A percentile compares a stretch with the other conserved stretches of the same genome.
phyloP scores from a whole-genome alignment of 2,888 invertebrate species.

The Tridacna gigas region DNA sequence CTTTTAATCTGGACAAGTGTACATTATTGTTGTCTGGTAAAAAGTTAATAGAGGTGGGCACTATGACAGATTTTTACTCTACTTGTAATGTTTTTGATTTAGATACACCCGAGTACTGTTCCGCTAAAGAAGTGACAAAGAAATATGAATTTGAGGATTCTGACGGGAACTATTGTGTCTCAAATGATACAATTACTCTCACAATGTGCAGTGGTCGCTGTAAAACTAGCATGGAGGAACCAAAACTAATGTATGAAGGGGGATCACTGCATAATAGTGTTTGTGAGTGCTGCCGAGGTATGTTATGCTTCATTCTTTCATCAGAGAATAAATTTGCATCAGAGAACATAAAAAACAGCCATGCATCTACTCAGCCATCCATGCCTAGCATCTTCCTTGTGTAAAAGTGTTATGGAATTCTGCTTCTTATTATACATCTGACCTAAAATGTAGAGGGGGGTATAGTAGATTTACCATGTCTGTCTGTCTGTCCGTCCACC shows the following conservation, averaged over 20 bases:
- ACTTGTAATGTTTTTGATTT: not conserved
- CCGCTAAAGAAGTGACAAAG: not conserved
- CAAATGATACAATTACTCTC: not conserved
- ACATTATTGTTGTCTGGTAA: no score
- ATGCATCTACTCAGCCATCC: no score
- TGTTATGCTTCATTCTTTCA: not conserved
- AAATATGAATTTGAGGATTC: not conserved
- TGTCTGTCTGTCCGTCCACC: no score
- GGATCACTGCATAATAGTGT: not conserved
- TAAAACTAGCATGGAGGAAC: not conserved
- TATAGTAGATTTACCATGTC: no score
- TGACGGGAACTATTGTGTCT: not conserved
- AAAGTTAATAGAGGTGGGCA: no score
- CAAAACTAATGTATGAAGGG: not conserved
- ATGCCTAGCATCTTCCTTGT: no score
- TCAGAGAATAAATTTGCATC: no score
- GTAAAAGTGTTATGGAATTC: no score
- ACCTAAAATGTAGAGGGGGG: no score
- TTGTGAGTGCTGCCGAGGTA: slow-evolving; percentile 12
- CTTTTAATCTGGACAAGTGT: no score
- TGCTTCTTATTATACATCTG: no score
- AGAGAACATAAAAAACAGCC: no score
- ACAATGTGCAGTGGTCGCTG: not conserved
- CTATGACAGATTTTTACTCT: not conserved
- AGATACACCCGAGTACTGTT: not conserved